These are phyloP conservation scores for Eupithecia exiguata DNA, from an alignment of 2,888 invertebrate species.

Conservation along the genomic window DNA sequence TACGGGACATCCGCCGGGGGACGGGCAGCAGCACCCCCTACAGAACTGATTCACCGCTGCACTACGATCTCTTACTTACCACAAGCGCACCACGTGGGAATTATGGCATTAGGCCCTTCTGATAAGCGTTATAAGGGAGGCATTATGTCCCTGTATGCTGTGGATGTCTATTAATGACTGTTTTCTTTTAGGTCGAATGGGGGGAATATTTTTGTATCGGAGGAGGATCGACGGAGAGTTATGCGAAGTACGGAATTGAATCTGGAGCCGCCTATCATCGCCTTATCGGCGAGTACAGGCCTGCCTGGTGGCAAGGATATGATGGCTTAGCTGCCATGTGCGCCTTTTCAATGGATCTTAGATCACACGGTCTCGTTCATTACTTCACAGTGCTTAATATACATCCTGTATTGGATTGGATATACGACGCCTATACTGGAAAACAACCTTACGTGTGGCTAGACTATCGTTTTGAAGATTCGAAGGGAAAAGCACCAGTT, in stretches of 20 bases:
- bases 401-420: neutral
- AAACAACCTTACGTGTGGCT: neutral
- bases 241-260: neutral
- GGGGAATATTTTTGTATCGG: slow-evolving; percentile 3
- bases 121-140: too few species aligned
- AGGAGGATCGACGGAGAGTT: neutral
- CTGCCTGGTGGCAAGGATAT: neutral
- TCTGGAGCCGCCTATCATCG: slow-evolving; percentile 10
- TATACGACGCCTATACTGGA: neutral
- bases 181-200: neutral
- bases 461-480: neutral
- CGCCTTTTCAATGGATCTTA: neutral
- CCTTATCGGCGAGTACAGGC: neutral
- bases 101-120: too few species aligned
- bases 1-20: neutral
- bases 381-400: slow-evolving; percentile 3
- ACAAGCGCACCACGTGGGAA: too few species aligned
- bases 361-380: neutral
- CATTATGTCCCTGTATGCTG: too few species aligned
- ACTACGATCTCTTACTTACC: neutral
- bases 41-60: neutral
- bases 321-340: neutral
- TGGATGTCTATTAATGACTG: neutral
- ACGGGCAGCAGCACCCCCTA: neutral
- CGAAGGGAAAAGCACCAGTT: neutral